A percentile compares a stretch with the other conserved stretches of the same genome.
phyloP scores from a whole-genome alignment of 2,797 vertebrate species.

The Smutsia gigantea region DNA sequence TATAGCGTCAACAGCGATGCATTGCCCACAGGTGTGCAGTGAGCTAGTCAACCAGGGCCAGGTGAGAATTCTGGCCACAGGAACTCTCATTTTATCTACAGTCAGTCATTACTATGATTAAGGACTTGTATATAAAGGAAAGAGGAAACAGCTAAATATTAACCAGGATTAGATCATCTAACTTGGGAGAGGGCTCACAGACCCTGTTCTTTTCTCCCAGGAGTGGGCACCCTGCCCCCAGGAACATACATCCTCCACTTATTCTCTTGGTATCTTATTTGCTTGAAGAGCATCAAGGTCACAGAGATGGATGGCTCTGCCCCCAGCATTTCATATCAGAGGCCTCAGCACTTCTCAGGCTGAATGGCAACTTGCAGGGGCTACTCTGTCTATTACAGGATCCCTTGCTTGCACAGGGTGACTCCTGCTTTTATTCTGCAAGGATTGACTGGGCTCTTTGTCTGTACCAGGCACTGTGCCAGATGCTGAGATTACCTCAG shows the following conservation, averaged over 20 bases:
- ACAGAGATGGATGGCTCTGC: neutral
- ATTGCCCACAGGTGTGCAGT: too few species aligned
- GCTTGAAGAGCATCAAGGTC: neutral
- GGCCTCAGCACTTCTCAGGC: slow-evolving; percentile 8
- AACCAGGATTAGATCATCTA: neutral
- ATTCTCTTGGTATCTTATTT: neutral
- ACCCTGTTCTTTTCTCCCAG: neutral
- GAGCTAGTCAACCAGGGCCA: too few species aligned
- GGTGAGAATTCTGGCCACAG: too few species aligned
- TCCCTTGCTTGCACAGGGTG: neutral
- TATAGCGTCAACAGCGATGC: too few species aligned
- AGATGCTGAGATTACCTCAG: neutral
- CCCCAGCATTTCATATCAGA: neutral
- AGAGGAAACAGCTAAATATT: neutral
- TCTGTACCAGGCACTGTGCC: slow-evolving; percentile 14
- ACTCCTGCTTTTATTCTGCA: neutral
- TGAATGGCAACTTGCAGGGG: neutral
- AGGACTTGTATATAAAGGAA: neutral
- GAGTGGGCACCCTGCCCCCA: neutral
- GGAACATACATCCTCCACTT: neutral
- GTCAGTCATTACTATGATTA: neutral
- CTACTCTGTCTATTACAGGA: neutral
- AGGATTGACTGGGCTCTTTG: neutral
- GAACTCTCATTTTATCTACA: too few species aligned
- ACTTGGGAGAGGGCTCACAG: neutral